These are phyloP conservation scores for Alauda arvensis DNA, from an alignment of 2,797 vertebrate genomes.

Conservation along the genomic window DNA sequence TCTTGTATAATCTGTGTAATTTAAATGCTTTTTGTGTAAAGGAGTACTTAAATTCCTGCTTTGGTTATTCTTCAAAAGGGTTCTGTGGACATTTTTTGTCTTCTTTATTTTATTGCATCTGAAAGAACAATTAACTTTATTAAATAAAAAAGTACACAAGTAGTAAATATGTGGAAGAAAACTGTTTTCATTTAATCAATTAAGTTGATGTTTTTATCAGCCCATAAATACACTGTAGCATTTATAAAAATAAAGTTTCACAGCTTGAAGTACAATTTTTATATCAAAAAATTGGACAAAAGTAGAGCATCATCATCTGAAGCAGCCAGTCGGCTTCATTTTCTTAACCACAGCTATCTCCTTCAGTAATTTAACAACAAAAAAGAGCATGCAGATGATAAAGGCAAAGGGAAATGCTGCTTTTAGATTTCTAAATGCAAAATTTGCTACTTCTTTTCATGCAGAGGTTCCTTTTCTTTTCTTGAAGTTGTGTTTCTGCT, in stretches of 20 bases:
- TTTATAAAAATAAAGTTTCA: background rate
- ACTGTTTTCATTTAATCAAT: background rate
- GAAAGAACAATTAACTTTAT: background rate
- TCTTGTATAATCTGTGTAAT: slow-evolving; percentile 42
- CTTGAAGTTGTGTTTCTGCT: background rate
- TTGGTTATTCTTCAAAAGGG: background rate
- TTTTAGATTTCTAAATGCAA: background rate
- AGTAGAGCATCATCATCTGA: background rate
- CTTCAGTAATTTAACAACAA: background rate
- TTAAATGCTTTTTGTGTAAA: slow-evolving; percentile 22
- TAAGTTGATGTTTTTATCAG: background rate
- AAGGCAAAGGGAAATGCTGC: background rate
- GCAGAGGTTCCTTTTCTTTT: background rate
- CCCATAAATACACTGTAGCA: background rate
- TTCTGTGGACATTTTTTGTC: background rate
- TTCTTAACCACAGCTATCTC: background rate
- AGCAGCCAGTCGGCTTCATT: background rate
- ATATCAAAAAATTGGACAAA: background rate
- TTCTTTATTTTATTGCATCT: background rate
- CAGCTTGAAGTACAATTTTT: background rate
- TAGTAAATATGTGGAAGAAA: background rate
- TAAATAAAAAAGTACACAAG: background rate
- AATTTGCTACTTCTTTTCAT: background rate
- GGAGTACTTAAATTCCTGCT: background rate
- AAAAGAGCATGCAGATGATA: background rate